Conservation (phyloP, 1,140 invertebrate species). For the Ruditapes philippinarum region DNA sequence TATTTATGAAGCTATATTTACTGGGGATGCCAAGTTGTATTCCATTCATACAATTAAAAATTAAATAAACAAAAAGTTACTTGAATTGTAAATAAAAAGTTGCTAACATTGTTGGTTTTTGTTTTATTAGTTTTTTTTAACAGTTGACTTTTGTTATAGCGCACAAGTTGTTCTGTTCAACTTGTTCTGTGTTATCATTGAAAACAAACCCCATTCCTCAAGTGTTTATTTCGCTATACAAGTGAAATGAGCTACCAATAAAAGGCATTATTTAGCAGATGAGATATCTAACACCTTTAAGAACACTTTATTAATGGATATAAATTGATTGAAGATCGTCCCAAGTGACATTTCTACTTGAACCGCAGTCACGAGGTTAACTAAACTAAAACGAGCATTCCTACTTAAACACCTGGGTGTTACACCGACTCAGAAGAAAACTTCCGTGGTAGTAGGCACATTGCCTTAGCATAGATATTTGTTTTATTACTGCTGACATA, state of each 20-base stretch:
- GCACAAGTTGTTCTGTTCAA: neutral
- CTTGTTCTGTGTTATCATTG: constrained; percentile 11
- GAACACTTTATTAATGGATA: constrained; percentile 55
- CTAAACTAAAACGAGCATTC: neutral
- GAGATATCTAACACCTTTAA: constrained; percentile 60
- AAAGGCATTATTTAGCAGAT: constrained; percentile 54
- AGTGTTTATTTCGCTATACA: constrained; percentile 34
- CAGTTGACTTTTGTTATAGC: too few species aligned
- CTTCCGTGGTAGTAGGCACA: neutral
- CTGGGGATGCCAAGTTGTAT: too few species aligned
- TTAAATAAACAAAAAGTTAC: too few species aligned
- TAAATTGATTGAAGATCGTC: constrained; percentile 34
- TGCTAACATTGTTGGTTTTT: too few species aligned
- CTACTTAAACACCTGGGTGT: constrained; percentile 40
- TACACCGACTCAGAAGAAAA: neutral
- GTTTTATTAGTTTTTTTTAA: too few species aligned
- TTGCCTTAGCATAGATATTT: neutral
- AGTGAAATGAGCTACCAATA: constrained; percentile 37
- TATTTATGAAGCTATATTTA: too few species aligned
- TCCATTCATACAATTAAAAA: too few species aligned
- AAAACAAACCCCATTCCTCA: constrained; percentile 8
- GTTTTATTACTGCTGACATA: neutral
- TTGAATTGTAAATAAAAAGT: too few species aligned
- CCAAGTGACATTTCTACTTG: constrained; percentile 40
- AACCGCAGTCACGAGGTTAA: constrained; percentile 56